Conservation (phyloP, 2,888 invertebrate species). For the Malachius bipustulatus region DNA sequence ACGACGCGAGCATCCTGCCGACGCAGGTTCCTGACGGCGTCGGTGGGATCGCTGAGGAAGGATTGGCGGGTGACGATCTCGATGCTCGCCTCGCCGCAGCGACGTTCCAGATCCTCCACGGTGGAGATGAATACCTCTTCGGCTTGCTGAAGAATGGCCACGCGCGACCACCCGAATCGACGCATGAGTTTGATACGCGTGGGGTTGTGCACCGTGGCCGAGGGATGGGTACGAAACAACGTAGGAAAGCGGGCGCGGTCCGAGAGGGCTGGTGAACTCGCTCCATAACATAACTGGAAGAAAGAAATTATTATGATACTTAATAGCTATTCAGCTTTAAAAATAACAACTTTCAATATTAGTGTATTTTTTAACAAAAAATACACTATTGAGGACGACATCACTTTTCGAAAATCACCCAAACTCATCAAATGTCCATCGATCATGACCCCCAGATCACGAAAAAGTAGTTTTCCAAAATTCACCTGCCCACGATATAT, state of each 20-base stretch:
- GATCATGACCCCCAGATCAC: too few species aligned
- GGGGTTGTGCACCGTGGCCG: conserved; percentile 97
- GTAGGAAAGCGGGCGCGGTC: conserved; percentile 96
- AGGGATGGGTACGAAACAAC: conserved; percentile 96
- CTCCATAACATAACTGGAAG: conserved; percentile 90
- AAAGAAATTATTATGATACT: conserved; percentile 13
- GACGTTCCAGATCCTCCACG: conserved; percentile 90
- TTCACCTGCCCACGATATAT: too few species aligned
- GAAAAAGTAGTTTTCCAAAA: too few species aligned
- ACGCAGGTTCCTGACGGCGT: conserved; percentile 87
- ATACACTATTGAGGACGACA: too few species aligned
- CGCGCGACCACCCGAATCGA: conserved; percentile 93
- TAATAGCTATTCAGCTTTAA: too few species aligned
- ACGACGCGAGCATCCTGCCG: conserved; percentile 96
- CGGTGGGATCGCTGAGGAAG: conserved; percentile 92
- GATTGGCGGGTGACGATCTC: conserved; percentile 95
- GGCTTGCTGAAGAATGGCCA: conserved; percentile 95
- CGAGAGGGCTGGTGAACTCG: conserved; percentile 95
- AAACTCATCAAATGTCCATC: too few species aligned
- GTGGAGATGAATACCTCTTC: conserved; percentile 77
- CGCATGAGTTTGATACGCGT: conserved; percentile 93
- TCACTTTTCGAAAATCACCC: too few species aligned
- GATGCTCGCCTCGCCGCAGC: conserved; percentile 83
- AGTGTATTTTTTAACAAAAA: too few species aligned
- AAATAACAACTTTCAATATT: too few species aligned